phyloP scores from a whole-genome alignment of 2,888 invertebrate species.

The Andrena fulva region DNA sequence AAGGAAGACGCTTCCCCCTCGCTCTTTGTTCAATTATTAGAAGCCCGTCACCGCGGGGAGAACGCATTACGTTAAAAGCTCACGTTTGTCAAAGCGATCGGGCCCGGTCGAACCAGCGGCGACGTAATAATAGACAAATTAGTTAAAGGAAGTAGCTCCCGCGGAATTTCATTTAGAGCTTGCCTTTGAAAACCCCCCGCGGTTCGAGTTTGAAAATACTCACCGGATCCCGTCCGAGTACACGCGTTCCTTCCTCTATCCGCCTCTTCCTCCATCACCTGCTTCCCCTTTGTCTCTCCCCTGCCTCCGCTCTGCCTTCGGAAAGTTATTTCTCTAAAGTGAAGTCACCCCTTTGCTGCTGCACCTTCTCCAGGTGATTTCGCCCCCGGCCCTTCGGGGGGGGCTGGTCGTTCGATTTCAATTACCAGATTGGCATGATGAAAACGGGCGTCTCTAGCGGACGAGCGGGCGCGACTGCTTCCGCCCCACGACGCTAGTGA shows the following conservation, averaged over 20 bases:
- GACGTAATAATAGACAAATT: conserved; percentile 42
- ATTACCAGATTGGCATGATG: conserved; percentile 44
- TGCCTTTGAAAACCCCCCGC: conserved; percentile 23
- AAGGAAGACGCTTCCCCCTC: conserved; percentile 9
- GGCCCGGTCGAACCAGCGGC: neutral
- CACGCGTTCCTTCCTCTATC: conserved; percentile 1
- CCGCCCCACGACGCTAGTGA: neutral
- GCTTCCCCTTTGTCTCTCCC: neutral
- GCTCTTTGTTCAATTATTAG: conserved; percentile 22
- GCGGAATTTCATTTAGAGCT: conserved; percentile 45
- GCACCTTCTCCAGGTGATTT: conserved; percentile 1
- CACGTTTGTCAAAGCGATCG: conserved; percentile 31
- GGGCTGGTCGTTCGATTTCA: conserved; percentile 27
- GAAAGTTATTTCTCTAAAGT: conserved; percentile 14
- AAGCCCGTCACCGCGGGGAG: neutral
- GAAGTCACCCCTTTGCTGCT: conserved; percentile 6
- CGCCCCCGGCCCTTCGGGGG: neutral
- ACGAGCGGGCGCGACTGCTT: neutral
- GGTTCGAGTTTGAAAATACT: conserved; percentile 39
- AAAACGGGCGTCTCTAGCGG: conserved; percentile 19
- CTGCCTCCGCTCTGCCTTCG: neutral
- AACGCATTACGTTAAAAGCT: conserved; percentile 27
- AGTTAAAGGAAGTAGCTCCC: conserved; percentile 22
- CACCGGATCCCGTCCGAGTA: conserved; percentile 3
- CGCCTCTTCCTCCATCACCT: neutral